These are phyloP conservation scores for Cheilosia pagana DNA, from an alignment of 2,888 invertebrate genomes.

Conservation along the genomic window DNA sequence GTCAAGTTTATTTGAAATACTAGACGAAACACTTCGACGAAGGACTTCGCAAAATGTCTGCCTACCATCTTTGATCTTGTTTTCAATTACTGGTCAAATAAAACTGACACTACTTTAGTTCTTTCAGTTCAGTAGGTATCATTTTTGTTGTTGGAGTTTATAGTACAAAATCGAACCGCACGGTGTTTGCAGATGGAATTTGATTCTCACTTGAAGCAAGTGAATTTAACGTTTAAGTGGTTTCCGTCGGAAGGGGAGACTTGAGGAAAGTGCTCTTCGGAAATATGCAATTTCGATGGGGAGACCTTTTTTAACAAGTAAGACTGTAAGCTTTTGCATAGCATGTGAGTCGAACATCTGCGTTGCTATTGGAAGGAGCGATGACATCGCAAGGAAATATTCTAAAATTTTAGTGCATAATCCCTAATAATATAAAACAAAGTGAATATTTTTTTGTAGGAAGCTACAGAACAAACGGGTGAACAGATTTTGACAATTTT, in stretches of 20 bases:
- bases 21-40: constrained; percentile 23
- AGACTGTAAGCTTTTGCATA: background rate
- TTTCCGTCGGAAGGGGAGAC: constrained; percentile 21
- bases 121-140: constrained; percentile 30
- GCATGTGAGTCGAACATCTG: too few species aligned
- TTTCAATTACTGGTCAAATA: constrained; percentile 67
- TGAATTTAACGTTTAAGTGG: constrained; percentile 39
- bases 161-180: constrained; percentile 6
- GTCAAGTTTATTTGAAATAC: constrained; percentile 24
- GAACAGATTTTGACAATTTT: too few species aligned
- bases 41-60: constrained; percentile 16
- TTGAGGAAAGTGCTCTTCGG: constrained; percentile 3
- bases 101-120: constrained; percentile 48
- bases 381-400: too few species aligned
- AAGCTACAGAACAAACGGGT: too few species aligned
- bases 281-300: constrained; percentile 17
- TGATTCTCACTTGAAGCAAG: constrained; percentile 34
- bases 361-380: too few species aligned
- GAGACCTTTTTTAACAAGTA: background rate
- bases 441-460: too few species aligned
- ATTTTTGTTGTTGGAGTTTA: constrained; percentile 39
- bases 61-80: background rate
- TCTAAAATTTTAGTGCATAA: too few species aligned
- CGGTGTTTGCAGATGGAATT: constrained; percentile 44
- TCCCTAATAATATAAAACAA: too few species aligned